A percentile compares a stretch with the other conserved stretches of the same genome.
Evolutionary conservation across 2,888 invertebrate species (phyloP).

Genomic region (Monoplex corrugatus): DNA sequence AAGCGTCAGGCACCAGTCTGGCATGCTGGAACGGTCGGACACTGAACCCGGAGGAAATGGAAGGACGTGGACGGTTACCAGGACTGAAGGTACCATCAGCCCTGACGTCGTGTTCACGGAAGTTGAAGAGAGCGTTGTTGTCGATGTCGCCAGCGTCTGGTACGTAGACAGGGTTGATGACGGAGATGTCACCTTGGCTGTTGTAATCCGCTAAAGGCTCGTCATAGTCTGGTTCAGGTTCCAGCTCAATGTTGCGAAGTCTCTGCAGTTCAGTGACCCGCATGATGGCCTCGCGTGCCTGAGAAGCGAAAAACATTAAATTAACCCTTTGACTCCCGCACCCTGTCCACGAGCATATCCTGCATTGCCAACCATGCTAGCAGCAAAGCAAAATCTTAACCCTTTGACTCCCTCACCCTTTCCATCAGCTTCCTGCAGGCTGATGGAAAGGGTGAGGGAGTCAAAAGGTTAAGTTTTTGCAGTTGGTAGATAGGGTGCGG

Average conservation of each 20-base stretch:
- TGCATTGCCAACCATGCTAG: no score
- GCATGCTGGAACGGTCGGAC: background rate
- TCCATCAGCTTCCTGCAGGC: no score
- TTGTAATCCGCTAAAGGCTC: constrained; percentile 68
- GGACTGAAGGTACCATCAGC: background rate
- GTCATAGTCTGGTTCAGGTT: constrained; percentile 71
- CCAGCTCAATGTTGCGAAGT: constrained; percentile 71
- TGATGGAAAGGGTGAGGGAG: no score
- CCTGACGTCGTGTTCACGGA: background rate
- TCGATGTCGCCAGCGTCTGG: constrained; percentile 1
- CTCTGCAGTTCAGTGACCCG: constrained; percentile 70
- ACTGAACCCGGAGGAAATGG: background rate
- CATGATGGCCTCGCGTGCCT: constrained; percentile 67
- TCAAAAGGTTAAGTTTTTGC: no score
- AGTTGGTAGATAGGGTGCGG: no score
- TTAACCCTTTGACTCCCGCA: no score
- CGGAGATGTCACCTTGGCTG: constrained; percentile 16
- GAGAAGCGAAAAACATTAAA: no score
- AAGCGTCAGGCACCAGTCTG: background rate
- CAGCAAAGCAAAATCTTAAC: no score
- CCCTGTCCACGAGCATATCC: no score
- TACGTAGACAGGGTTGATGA: constrained; percentile 25
- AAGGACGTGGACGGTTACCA: background rate
- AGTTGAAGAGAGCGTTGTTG: background rate
- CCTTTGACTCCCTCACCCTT: no score